Base-by-base conservation (phyloP, 2,888 invertebrate species). In the Tetragonula carbonaria region DNA sequence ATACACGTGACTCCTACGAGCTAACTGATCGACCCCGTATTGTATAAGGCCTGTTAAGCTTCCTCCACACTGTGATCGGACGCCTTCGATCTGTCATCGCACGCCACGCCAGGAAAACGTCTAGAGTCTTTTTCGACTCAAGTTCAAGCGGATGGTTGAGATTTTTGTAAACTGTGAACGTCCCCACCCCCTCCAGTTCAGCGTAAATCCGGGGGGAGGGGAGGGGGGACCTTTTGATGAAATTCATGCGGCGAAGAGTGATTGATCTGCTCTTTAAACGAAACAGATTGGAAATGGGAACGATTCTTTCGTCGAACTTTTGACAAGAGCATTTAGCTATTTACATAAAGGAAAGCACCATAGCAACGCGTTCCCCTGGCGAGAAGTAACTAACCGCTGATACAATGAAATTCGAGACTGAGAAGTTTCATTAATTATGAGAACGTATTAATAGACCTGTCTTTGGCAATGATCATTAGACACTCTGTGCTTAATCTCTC, bases 1-100 rank as follows among this genome's bases (percentile, higher is more conserved):
- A 66, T 85, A 85, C 85, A 82, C 82, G 80, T 76, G 78, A 88
- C 86, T 87, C 82, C 89, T 84, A 82, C 81, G 82, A 78, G 78
- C 83, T 82, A 87, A 89, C 89, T 78, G 89, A 89, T 88, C 80
- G 82, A 88, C 88, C 87, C 83, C 88, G 87, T 88, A 88, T 85
- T 86, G 85, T 88, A 28, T 88, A 88, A 88, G 88, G 74, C 88
- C 86, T 80, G 86, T 88, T 88, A 88, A 86, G 75, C 80, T 87
- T 62, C 74, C 71, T 45, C 8, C 8, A 11, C 45, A 75, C 67
- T 80, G 63, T 67, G 72, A 80, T 86, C 85, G 80, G 78, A 75
- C 85, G 75, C 82, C 85, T 82, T 82, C 77, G 85, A 88, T 87
- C 80, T 80, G 51, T 51, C 77, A 81, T 76, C 70, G 66, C 57